Evolutionary conservation across 2,888 invertebrate species (phyloP).

Genomic region (Thecophora atra): DNA sequence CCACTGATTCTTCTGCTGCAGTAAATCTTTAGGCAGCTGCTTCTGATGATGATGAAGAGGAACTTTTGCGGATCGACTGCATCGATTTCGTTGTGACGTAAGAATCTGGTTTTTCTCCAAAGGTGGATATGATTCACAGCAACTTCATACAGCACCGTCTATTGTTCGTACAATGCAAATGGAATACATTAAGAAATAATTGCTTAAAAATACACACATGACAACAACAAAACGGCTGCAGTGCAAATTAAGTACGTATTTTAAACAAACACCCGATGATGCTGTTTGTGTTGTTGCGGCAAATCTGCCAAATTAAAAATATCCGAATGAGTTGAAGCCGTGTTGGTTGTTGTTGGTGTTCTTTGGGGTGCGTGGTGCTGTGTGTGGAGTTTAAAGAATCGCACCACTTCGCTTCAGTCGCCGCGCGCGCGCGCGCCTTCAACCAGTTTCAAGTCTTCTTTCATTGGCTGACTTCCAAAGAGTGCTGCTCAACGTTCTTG

Average conservation of each 20-base stretch:
- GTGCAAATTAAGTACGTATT: not conserved
- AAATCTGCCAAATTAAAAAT: slow-evolving; percentile 21
- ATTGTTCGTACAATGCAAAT: not conserved
- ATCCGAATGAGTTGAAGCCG: slow-evolving; percentile 18
- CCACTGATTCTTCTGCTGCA: too few species aligned
- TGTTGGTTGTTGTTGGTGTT: not conserved
- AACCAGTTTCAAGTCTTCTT: slow-evolving; percentile 33
- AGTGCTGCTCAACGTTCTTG: slow-evolving; percentile 38
- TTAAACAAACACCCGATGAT: slow-evolving; percentile 11
- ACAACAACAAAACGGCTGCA: not conserved
- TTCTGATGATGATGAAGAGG: not conserved
- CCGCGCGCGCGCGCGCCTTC: too few species aligned
- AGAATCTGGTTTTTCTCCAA: not conserved
- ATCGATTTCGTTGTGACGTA: not conserved
- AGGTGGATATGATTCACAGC: not conserved
- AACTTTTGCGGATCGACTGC: not conserved
- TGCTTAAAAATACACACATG: not conserved
- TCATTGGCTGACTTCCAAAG: slow-evolving; percentile 36
- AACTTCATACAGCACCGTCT: not conserved
- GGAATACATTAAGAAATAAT: not conserved
- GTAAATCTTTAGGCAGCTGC: not conserved
- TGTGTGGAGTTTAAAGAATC: slow-evolving; percentile 24
- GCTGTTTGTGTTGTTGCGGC: slow-evolving; percentile 6
- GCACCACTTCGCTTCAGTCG: not conserved
- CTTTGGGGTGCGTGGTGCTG: slow-evolving; percentile 10